Percentiles rank a stretch among this genome's conserved stretches.
Conservation (phyloP, 2,888 invertebrate species). For the Anticlea derivata region DNA sequence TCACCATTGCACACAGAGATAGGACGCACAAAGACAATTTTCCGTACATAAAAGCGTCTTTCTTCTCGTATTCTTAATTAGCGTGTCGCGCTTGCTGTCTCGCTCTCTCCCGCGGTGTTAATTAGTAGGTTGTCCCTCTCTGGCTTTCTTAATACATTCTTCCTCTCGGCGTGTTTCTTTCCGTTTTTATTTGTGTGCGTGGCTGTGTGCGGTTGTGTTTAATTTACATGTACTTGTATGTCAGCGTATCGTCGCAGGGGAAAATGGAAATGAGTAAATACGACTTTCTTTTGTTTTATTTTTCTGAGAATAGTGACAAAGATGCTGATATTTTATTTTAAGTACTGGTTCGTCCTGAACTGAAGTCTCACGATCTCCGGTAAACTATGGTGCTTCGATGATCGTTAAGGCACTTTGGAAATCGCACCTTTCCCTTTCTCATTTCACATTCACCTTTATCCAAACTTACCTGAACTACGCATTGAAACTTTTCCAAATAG, state of each 20-base stretch:
- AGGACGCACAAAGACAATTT: conserved; percentile 56
- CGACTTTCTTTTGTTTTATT: too few species aligned
- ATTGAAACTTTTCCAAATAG: too few species aligned
- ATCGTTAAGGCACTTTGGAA: too few species aligned
- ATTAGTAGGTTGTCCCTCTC: conserved; percentile 79
- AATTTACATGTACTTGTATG: conserved; percentile 84
- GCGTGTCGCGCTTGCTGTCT: conserved; percentile 78
- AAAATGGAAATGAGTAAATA: conserved; percentile 36
- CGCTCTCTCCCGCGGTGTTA: conserved; percentile 72
- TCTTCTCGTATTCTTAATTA: conserved; percentile 89
- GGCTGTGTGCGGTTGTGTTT: conserved; percentile 82
- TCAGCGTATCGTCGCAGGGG: conserved; percentile 65
- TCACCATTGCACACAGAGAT: conserved; percentile 59
- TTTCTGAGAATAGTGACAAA: too few species aligned
- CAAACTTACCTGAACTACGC: too few species aligned
- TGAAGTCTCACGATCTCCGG: too few species aligned
- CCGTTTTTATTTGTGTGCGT: conserved; percentile 84
- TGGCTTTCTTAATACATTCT: conserved; percentile 84
- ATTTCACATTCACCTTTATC: too few species aligned
- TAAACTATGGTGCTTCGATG: too few species aligned
- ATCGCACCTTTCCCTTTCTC: too few species aligned
- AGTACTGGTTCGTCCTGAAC: too few species aligned
- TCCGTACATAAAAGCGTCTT: conserved; percentile 83
- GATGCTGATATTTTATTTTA: too few species aligned
- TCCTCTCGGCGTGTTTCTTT: conserved; percentile 83